Base-by-base conservation (phyloP, 2,888 invertebrate species). In the Pachydiplax longipennis region DNA sequence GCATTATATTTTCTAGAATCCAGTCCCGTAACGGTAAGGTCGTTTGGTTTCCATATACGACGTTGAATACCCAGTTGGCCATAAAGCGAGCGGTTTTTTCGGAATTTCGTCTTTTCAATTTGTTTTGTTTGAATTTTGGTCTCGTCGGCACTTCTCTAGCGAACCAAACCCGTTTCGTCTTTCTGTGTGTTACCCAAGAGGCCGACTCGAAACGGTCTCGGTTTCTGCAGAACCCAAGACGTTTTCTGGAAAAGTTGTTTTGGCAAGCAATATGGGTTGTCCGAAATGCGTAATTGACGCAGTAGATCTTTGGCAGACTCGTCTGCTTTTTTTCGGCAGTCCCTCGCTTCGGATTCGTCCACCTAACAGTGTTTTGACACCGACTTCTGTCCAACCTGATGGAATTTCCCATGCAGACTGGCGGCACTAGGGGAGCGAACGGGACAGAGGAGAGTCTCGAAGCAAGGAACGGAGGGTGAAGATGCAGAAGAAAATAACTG, bases 401-500 rank as follows among this genome's bases (percentile, higher is more conserved):
- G 87, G 35, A 58, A 87, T 65, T 87, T 61, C 65, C 2, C 35
- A 37, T 37, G n/a, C 61, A 48, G 61, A 61, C 37, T 15, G 58
- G 31, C 53, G 37, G 82, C 48, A 48, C 48, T 12, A 35, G 61
- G 87, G 37, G 31, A 53, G 58, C 37, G 31, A 87, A 87, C 87
- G 87, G 87, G 87, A 65, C 61, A 37, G 31, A 37, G 87, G 37
- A 58, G 61, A 87, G 61, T 87, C 73, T 73, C 87, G 48, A 65
- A 87, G 87, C 61, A 87, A 83, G 73, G 73, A 25, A 73, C 58
- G 35, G 87, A 61, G 61, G 61, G 65, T 22, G 65, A 87, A 22
- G 87, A 87, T 65, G 87, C 58, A 87, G 61, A 37, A 87, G 65
- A 87, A 87, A 87, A 87, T 87, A 87, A 87, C 87, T 87, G 87